Conservation (phyloP, 2,888 invertebrate genomes). For the Apoda limacodes region DNA sequence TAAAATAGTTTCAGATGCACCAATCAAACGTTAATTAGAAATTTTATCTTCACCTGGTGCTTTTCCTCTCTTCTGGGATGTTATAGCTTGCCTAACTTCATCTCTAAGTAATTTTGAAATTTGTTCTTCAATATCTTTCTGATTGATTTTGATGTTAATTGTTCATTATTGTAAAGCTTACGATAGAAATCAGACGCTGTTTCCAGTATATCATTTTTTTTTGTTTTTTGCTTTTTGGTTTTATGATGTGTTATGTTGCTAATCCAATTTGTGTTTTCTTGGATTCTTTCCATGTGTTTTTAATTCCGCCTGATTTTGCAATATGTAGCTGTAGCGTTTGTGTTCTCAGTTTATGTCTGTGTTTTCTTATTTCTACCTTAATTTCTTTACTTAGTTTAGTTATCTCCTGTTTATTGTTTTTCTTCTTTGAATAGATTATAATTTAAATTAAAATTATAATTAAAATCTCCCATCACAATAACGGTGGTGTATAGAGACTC, state of each 20-base stretch:
- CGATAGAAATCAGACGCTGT: constrained; percentile 6
- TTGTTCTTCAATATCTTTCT: too few relatives aligned
- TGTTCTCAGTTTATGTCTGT: neutral
- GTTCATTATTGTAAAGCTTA: too few relatives aligned
- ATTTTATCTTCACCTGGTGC: constrained; percentile 10
- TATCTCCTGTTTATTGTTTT: constrained; percentile 4
- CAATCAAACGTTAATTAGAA: constrained; percentile 12
- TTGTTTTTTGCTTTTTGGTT: constrained; percentile 4
- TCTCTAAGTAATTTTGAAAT: too few relatives aligned
- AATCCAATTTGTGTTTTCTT: constrained; percentile 5
- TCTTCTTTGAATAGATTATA: too few relatives aligned
- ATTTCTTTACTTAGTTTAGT: constrained; percentile 7
- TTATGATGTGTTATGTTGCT: constrained; percentile 4
- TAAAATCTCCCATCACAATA: too few relatives aligned
- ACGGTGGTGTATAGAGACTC: too few relatives aligned
- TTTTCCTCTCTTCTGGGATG: too few relatives aligned
- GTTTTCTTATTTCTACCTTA: constrained; percentile 4
- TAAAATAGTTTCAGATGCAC: constrained; percentile 3
- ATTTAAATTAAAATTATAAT: too few relatives aligned
- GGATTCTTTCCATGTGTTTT: constrained; percentile 4
- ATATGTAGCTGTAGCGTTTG: constrained; percentile 2
- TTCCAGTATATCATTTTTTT: constrained; percentile 7
- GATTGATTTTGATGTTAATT: too few relatives aligned
- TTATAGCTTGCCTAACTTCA: too few relatives aligned
- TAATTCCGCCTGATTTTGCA: constrained; percentile 3